Base-by-base conservation (phyloP, 2,113 vertebrate genomes). In the Labeo rohita region DNA sequence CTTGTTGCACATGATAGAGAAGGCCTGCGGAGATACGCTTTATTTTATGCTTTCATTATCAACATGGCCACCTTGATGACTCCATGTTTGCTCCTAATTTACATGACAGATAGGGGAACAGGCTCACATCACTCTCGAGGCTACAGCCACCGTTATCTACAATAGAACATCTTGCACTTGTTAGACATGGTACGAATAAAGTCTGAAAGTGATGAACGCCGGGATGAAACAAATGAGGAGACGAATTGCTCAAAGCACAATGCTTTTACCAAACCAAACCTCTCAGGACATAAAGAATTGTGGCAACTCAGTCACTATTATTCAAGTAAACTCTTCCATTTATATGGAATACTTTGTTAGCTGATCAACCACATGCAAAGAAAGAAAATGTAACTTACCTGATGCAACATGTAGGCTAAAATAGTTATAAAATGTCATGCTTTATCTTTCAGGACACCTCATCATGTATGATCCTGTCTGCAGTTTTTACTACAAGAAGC, bases 101-200 rank as follows among this genome's bases (percentile, higher is more conserved):
- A 59, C 83, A 85, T 73, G 39, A 76, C 83, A 86, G 52, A 63
- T 39, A 34, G 4, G 34, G 54, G 50, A 10, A 23, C 39, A 72
- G 52, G 43, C 47, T 88, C 63, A 86, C 80, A 68, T 68, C 80
- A 36, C 23, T 83, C 87, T 49, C 28, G 8, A 43, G 45, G 13
- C 21, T 80, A 56, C 65, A 49, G 66, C 5, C 80, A 36, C 56
- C 63, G n/a, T 74, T 86, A 85, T 80, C 74, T 83, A 89, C 88
- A 89, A 85, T 78, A 54, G 78, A 85, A 86, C 85, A 89, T 82
- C 88, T 89, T 89, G 77, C 43, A 61, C 76, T 80, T 65, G 70
- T 76, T 73, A 63, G 45, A 68, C 84, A 83, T 23, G 74, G 45
- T n/a, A 12, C 18, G 7, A 23, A 63, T 61, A 76, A 63, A 65